Conservation (phyloP, 1,140 invertebrate genomes). For the Drosophila virilis region DNA sequence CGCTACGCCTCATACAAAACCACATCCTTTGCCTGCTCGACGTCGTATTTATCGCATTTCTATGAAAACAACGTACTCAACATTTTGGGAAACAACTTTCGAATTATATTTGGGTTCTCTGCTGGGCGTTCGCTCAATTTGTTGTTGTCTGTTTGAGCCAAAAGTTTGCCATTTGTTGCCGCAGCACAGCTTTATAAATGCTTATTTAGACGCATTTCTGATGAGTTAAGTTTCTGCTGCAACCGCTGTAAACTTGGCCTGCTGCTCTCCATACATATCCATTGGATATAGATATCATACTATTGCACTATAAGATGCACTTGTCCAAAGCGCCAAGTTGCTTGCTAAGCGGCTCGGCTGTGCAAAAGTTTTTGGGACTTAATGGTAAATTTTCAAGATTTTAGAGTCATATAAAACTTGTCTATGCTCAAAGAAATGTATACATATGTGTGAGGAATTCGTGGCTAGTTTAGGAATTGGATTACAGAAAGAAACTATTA, state of each 20-base stretch:
- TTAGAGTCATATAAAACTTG: conserved; percentile 28
- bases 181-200: conserved; percentile 74
- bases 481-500: conserved; percentile 32
- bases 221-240: conserved; percentile 66
- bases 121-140: conserved; percentile 55
- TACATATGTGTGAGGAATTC: not conserved
- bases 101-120: conserved; percentile 75
- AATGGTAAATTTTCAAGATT: conserved; percentile 34
- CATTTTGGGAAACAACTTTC: conserved; percentile 73
- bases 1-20: conserved; percentile 41
- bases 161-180: conserved; percentile 66
- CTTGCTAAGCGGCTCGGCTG: conserved; percentile 39
- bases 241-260: conserved; percentile 52
- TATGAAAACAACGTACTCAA: conserved; percentile 81
- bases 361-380: conserved; percentile 38
- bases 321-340: conserved; percentile 30
- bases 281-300: conserved; percentile 42
- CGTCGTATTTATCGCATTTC: conserved; percentile 78
- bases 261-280: conserved; percentile 33
- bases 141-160: conserved; percentile 38
- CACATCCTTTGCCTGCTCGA: conserved; percentile 38
- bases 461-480: conserved; percentile 2
- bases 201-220: conserved; percentile 80
- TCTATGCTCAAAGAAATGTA: no score
- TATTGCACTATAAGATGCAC: conserved; percentile 30